Evolutionary conservation across 2,888 invertebrate genomes (phyloP), one percentile per base, ranked within the genome.

Genomic region (Leptogaster cylindrica): DNA sequence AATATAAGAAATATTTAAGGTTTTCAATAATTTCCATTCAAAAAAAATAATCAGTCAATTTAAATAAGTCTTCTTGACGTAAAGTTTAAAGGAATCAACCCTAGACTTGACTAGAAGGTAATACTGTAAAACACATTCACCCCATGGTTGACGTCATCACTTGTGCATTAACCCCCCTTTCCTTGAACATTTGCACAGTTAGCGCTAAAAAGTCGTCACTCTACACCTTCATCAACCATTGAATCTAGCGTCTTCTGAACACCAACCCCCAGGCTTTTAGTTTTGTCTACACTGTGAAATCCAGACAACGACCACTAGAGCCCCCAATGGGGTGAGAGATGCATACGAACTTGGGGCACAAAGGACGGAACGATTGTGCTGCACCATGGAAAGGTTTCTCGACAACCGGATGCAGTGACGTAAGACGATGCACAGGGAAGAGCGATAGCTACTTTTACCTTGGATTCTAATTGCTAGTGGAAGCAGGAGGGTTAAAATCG

Each of bases 51-150:
- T 20, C 20, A 46, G 46, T 46, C 46, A 46, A 23, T 46, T 46
- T 46, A 20, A 46, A n/a, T n/a, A n/a, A 20, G 23, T 25, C 16
- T 46, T 20, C 23, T 18, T 20, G 10, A 16, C 46, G 20, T 25
- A 46, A 46, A 46, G 46, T 46, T 46, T 25, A 46, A 46, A 46
- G 25, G 46, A 46, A 46, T 20, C 46, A 23, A 3, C 46, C 46
- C 46, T 46, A 46, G 46, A 20, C 20, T n/a, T n/a, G n/a, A n/a
- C n/a, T n/a, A n/a, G n/a, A n/a, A n/a, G n/a, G n/a, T 50, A 33
- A 61, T 61, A 25, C 61, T 61, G 44, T 27, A 61, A 41, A 20
- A 61, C 41, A 16, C 61, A 27, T 61, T 61, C 61, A 61, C 61
- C 61, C 41, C 27, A 39, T 10, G 14, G 61, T 44, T 61, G 61